phyloP scores from a whole-genome alignment of 2,797 vertebrate genomes.

The Anguilla marmorata region DNA sequence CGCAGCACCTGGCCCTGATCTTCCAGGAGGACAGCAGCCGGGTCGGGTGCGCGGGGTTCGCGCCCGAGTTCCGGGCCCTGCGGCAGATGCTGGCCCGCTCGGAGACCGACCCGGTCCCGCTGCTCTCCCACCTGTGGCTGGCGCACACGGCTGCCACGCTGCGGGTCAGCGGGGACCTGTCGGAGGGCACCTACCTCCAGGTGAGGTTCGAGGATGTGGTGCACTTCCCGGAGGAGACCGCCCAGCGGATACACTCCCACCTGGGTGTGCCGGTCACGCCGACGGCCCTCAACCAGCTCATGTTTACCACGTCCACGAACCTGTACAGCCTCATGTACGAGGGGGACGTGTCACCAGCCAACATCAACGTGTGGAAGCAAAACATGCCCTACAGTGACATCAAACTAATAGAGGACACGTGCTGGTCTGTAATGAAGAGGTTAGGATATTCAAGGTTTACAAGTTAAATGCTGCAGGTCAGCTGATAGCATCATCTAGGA shows the following conservation, averaged over 20 bases:
- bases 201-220: conserved; percentile 84
- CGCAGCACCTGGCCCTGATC: conserved; percentile 68
- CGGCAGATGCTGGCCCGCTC: conserved; percentile 67
- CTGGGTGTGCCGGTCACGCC: conserved; percentile 81
- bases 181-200: conserved; percentile 66
- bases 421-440: conserved; percentile 76
- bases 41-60: conserved; percentile 70
- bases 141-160: conserved; percentile 79
- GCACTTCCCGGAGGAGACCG: conserved; percentile 72
- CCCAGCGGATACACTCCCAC: conserved; percentile 76
- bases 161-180: conserved; percentile 69
- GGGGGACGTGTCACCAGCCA: conserved; percentile 78
- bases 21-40: conserved; percentile 62
- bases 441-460: conserved; percentile 80
- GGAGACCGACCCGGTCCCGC: conserved; percentile 63
- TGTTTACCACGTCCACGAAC: conserved; percentile 82
- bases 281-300: conserved; percentile 82
- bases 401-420: conserved; percentile 75
- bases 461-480: conserved; percentile 74
- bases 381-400: conserved; percentile 76
- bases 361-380: conserved; percentile 73
- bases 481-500: conserved; percentile 47
- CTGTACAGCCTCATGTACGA: conserved; percentile 83
- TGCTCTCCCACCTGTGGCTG: conserved; percentile 80
- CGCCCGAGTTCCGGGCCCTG: conserved; percentile 74